These are phyloP conservation scores for Platycnemis pennipes DNA, from an alignment of 2,888 invertebrate species.

Conservation along the genomic window DNA sequence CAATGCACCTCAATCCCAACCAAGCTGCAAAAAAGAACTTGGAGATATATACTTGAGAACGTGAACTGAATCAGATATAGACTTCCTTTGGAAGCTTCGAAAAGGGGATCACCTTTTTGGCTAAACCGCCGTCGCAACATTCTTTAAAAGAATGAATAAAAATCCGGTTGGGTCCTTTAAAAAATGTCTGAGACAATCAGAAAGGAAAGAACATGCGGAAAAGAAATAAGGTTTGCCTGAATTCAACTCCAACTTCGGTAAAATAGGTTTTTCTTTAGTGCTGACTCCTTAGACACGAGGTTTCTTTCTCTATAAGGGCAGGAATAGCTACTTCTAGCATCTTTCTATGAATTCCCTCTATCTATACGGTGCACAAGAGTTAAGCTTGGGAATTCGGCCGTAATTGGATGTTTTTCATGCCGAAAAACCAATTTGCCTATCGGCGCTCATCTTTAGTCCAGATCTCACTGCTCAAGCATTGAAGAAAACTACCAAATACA, in stretches of 20 bases:
- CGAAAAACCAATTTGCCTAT: neutral
- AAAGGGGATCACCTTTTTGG: neutral
- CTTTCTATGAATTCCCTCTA: neutral
- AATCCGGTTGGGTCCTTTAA: neutral
- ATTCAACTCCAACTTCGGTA: neutral
- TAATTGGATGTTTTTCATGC: neutral
- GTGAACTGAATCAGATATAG: too few species aligned
- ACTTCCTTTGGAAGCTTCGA: neutral
- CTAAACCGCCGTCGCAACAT: neutral
- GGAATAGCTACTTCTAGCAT: neutral
- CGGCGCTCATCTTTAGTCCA: too few species aligned
- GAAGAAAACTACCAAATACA: too few species aligned
- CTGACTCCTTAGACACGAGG: neutral
- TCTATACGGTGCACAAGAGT: neutral
- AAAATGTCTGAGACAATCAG: neutral
- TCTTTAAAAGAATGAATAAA: neutral
- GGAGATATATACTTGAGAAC: too few species aligned
- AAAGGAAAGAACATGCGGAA: neutral
- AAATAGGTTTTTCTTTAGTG: neutral
- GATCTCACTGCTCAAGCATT: too few species aligned
- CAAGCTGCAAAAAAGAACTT: too few species aligned
- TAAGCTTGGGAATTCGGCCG: neutral
- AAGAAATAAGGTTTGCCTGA: neutral
- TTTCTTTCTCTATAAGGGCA: neutral
- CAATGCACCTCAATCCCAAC: too few species aligned